Evolutionary conservation across 2,797 vertebrate genomes (phyloP).

Genomic region (Galagoides demidoff): DNA sequence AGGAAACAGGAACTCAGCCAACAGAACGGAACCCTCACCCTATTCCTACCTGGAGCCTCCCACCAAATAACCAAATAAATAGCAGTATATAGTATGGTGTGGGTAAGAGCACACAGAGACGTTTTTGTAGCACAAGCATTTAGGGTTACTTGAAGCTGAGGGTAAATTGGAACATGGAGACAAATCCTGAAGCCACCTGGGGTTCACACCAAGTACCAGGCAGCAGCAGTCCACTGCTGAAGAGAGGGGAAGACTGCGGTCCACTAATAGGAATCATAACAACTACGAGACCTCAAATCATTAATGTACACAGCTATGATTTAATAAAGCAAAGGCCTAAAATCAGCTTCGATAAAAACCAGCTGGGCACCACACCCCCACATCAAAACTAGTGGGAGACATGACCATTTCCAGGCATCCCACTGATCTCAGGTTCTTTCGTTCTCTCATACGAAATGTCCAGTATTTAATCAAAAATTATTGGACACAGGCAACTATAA

Average conservation of each 20-base stretch:
- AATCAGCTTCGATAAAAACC: background rate
- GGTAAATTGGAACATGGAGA: background rate
- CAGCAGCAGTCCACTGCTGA: background rate
- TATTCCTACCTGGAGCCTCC: background rate
- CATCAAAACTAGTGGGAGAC: background rate
- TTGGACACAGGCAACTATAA: background rate
- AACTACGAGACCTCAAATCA: background rate
- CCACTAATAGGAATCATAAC: background rate
- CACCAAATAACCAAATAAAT: background rate
- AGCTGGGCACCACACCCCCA: background rate
- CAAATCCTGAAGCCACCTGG: background rate
- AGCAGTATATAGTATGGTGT: background rate
- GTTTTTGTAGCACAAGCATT: background rate
- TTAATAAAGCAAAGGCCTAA: background rate
- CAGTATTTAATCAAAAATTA: background rate
- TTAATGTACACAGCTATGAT: too few species aligned
- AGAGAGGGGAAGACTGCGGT: background rate
- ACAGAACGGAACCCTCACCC: background rate
- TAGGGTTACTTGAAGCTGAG: background rate
- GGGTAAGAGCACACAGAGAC: fast-evolving
- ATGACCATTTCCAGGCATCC: background rate
- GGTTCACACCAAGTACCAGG: background rate
- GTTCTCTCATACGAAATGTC: background rate
- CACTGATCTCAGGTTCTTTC: background rate
- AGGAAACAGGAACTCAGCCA: background rate